phyloP scores from a whole-genome alignment of 30 jellyfish, hydroid and myxozoan species.

The Aurelia aurita region DNA sequence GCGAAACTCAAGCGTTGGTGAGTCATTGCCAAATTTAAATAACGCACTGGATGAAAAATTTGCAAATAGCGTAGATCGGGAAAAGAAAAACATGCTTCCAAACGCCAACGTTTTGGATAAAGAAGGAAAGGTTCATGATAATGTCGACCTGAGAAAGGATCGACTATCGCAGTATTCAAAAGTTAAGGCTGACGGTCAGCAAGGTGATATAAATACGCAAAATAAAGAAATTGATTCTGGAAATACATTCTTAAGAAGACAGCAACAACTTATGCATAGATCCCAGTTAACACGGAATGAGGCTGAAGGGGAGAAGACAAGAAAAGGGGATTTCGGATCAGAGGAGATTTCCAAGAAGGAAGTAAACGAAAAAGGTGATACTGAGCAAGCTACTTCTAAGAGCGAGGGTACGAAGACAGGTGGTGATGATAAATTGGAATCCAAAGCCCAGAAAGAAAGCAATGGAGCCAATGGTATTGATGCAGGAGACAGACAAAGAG shows the following conservation, averaged over 20 bases:
- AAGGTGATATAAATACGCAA: neutral
- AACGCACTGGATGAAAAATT: no score
- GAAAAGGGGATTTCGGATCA: neutral
- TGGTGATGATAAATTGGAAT: neutral
- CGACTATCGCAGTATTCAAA: slow-evolving; percentile 50
- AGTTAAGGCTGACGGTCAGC: slow-evolving; percentile 14
- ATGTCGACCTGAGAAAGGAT: neutral
- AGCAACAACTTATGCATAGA: slow-evolving; percentile 49
- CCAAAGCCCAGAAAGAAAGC: neutral
- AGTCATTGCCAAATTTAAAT: no score
- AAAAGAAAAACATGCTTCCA: no score
- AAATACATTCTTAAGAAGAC: slow-evolving; percentile 31
- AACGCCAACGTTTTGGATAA: neutral
- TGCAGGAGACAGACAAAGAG: neutral
- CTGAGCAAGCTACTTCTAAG: neutral
- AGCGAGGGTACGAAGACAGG: neutral
- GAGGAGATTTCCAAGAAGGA: no score
- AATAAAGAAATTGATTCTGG: slow-evolving; percentile 27
- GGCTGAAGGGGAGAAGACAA: neutral
- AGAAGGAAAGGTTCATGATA: neutral
- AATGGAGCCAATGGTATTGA: neutral
- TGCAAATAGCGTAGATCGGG: no score
- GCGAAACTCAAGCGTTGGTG: no score
- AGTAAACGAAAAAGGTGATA: no score
- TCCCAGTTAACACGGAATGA: neutral